Percentiles rank a stretch among this genome's conserved stretches.
These are phyloP conservation scores for Oxyura jamaicensis DNA, from an alignment of 2,113 vertebrate genomes.

Conservation along the genomic window DNA sequence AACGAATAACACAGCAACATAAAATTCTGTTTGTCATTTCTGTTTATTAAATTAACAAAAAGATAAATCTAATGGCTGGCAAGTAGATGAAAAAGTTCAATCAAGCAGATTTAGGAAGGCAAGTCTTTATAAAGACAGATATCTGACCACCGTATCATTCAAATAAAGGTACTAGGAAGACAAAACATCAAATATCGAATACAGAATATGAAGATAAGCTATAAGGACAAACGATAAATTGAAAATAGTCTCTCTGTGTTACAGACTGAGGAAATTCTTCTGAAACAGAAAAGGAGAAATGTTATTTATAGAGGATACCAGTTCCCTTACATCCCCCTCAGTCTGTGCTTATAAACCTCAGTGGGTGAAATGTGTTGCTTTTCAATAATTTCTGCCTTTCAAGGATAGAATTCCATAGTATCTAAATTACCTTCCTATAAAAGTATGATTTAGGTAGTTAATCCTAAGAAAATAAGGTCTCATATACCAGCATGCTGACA, in stretches of 20 bases:
- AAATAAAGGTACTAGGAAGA: background rate
- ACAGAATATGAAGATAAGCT: background rate
- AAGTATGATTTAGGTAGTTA: background rate
- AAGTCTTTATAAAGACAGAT: background rate
- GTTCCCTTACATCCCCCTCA: accelerated
- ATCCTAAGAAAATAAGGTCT: background rate
- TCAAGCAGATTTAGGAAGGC: background rate
- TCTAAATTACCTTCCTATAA: background rate
- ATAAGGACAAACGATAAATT: background rate
- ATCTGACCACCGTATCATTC: background rate
- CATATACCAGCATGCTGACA: background rate
- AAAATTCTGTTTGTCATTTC: background rate
- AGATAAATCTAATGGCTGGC: background rate
- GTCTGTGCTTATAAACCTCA: too few relatives aligned
- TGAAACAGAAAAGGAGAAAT: background rate
- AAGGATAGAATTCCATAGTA: background rate
- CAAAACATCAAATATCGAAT: background rate
- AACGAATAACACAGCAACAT: background rate
- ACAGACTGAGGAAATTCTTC: background rate
- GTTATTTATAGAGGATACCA: background rate
- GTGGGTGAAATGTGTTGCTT: background rate
- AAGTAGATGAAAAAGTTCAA: background rate
- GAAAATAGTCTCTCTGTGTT: background rate
- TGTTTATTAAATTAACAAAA: slow-evolving; percentile 16
- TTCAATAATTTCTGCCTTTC: background rate